Conservation (phyloP, 2,888 invertebrate species). For the Dolichomitus sp. region DNA sequence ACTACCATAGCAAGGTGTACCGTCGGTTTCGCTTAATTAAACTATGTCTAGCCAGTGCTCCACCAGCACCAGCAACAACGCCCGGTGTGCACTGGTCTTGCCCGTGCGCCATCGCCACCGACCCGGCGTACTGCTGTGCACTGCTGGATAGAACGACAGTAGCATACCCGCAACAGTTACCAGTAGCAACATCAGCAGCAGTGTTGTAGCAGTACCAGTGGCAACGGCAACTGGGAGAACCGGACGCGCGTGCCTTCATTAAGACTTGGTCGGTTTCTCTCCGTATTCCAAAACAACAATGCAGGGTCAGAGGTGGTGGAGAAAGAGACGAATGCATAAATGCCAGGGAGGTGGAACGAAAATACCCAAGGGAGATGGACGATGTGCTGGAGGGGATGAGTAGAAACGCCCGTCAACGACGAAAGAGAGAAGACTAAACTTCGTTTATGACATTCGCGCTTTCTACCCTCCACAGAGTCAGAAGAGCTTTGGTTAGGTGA, state of each 20-base stretch:
- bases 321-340: conserved; percentile 51
- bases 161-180: conserved; percentile 65
- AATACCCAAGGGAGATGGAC: conserved; percentile 37
- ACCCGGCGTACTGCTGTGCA: conserved; percentile 37
- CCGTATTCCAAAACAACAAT: conserved; percentile 78
- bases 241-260: conserved; percentile 80
- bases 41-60: conserved; percentile 78
- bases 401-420: conserved; percentile 29
- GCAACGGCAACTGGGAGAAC: conserved; percentile 48
- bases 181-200: conserved; percentile 43
- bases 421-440: conserved; percentile 71
- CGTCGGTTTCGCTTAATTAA: conserved; percentile 82
- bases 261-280: conserved; percentile 72
- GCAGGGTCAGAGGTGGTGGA: conserved; percentile 29
- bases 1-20: conserved; percentile 67
- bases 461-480: conserved; percentile 37
- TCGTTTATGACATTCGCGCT: conserved; percentile 69
- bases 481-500: conserved; percentile 41
- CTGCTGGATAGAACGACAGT: conserved; percentile 56
- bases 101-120: conserved; percentile 53
- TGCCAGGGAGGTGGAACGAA: conserved; percentile 24
- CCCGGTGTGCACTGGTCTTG: conserved; percentile 73
- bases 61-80: conserved; percentile 36
- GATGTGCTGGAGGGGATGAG: conserved; percentile 23
- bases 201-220: background rate